A percentile compares a stretch with the other conserved stretches of the same genome.
Conservation (phyloP, 37 sponge, comb jelly and placozoan genomes). For the Geodia barretti region DNA sequence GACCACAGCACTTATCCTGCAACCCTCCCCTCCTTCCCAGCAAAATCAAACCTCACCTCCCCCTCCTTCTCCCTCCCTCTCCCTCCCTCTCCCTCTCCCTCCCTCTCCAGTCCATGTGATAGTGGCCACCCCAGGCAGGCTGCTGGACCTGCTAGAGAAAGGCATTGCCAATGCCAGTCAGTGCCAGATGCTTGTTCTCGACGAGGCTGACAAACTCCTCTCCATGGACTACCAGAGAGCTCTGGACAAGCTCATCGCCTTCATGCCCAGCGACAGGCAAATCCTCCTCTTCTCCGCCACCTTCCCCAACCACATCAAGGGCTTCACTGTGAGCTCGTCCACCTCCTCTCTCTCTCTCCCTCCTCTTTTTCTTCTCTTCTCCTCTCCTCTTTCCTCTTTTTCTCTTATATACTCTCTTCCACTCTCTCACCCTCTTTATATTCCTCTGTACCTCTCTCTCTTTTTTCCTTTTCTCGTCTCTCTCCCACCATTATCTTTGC, state of each 20-base stretch:
- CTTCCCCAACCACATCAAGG: conserved; percentile 86
- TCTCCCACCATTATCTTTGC: background rate
- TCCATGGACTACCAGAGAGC: conserved; percentile 81
- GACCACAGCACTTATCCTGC: too few species aligned
- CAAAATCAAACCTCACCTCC: too few species aligned
- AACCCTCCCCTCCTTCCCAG: too few species aligned
- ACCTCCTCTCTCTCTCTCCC: background rate
- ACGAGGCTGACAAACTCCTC: conserved; percentile 97
- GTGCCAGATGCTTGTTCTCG: conserved; percentile 91
- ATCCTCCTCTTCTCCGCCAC: conserved; percentile 94
- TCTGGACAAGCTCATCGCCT: conserved; percentile 81
- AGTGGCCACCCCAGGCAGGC: conserved; percentile 91
- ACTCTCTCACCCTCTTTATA: background rate
- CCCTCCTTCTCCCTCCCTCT: too few species aligned
- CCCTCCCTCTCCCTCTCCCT: too few species aligned
- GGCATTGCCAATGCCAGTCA: conserved; percentile 82
- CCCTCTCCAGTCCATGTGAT: conserved; percentile 91
- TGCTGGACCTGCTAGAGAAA: conserved; percentile 91
- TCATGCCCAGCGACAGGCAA: conserved; percentile 82
- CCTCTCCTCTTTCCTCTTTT: background rate
- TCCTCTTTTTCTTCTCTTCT: background rate
- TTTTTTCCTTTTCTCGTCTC: background rate
- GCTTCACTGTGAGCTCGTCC: conserved; percentile 73
- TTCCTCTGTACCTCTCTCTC: background rate
- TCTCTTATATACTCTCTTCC: background rate